These are phyloP conservation scores for Tauraco hartlaubi DNA, from an alignment of 2,797 vertebrate species.

Conservation along the genomic window DNA sequence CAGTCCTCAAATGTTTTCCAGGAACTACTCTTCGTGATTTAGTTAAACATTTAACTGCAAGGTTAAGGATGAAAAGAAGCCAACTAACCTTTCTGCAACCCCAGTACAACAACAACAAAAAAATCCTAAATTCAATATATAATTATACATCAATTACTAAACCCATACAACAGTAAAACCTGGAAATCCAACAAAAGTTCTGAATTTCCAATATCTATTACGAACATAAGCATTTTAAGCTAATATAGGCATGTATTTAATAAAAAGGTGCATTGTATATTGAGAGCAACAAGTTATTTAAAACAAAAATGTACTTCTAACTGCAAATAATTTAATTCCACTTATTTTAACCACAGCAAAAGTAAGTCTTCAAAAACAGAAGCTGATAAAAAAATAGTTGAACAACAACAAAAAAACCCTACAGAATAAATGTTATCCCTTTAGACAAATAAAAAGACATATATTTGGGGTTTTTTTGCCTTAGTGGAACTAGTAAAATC, in stretches of 20 bases:
- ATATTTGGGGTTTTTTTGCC: not conserved
- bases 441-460: not conserved
- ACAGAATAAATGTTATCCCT: not conserved
- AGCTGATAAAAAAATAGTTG: not conserved
- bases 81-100: not conserved
- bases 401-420: not conserved
- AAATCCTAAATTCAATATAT: not conserved
- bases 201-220: not conserved
- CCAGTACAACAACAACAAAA: not conserved
- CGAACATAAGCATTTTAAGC: not conserved
- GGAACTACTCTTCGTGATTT: not conserved
- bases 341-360: not conserved
- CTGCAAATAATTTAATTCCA: not conserved
- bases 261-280: not conserved
- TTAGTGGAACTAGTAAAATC: not conserved
- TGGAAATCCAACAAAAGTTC: not conserved
- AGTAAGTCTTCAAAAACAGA: not conserved
- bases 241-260: not conserved
- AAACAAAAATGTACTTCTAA: not conserved
- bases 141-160: not conserved
- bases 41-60: constrained; percentile 34
- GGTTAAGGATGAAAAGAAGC: not conserved
- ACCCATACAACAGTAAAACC: not conserved
- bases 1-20: not conserved
- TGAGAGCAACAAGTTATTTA: not conserved